These are phyloP conservation scores for Mobula hypostoma DNA, from an alignment of 2,113 vertebrate species.

Conservation along the genomic window DNA sequence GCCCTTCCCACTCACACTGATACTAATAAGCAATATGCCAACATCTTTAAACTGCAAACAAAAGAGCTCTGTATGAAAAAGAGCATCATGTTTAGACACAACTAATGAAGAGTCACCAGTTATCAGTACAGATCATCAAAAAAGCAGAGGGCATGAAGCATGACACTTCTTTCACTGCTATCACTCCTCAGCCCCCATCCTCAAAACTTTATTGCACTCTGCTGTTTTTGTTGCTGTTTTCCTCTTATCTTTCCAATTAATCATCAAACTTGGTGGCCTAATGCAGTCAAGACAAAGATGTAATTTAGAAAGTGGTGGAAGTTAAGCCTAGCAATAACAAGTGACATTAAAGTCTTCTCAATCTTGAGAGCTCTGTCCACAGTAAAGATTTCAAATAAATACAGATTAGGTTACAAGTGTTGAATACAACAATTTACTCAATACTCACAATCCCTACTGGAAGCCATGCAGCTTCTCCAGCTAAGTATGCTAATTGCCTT, in stretches of 20 bases:
- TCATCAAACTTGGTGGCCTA: conserved; percentile 24
- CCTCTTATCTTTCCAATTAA: conserved; percentile 34
- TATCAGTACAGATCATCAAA: not conserved
- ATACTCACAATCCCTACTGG: not conserved
- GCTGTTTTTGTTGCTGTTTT: conserved; percentile 1
- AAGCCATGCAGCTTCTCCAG: not conserved
- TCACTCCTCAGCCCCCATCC: conserved; percentile 30
- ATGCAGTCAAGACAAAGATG: conserved; percentile 31
- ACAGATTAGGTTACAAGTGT: conserved; percentile 31
- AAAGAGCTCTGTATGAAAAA: conserved; percentile 25
- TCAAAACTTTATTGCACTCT: conserved; percentile 23
- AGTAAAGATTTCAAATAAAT: conserved; percentile 21
- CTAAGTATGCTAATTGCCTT: not conserved
- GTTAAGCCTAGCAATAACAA: conserved; percentile 2
- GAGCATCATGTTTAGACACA: conserved; percentile 5
- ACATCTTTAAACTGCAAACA: not conserved
- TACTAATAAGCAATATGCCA: conserved; percentile 7
- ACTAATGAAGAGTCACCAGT: conserved; percentile 3
- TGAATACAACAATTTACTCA: not conserved
- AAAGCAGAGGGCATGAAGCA: conserved; percentile 32
- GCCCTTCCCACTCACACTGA: not conserved
- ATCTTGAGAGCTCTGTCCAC: not conserved
- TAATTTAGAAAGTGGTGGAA: conserved; percentile 32
- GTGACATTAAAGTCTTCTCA: not conserved
- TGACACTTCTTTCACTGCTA: conserved; percentile 30